Conservation (phyloP, 2,113 vertebrate species). For the Chauna torquata region DNA sequence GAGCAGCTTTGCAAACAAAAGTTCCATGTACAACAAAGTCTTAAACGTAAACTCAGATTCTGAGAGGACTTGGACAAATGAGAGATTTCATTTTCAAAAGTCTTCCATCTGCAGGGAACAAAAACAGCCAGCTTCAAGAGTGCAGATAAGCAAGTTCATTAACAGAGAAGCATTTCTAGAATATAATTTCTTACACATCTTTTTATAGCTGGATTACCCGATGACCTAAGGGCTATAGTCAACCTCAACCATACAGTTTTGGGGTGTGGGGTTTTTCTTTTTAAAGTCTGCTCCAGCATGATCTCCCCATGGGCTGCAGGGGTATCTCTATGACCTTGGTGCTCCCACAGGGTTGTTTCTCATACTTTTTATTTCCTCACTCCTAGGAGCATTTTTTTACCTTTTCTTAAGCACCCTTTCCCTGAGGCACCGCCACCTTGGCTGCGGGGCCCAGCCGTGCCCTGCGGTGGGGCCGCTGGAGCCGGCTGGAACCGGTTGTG, state of each 20-base stretch:
- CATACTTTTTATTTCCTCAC: neutral
- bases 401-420: accelerated
- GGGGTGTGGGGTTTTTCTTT: neutral
- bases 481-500: neutral
- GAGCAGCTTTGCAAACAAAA: neutral
- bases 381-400: neutral
- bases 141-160: neutral
- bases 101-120: neutral
- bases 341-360: neutral
- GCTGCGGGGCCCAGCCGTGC: accelerated
- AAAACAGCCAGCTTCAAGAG: neutral
- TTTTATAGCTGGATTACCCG: neutral
- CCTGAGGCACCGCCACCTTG: neutral
- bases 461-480: accelerated
- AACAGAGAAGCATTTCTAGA: neutral
- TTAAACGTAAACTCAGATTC: neutral
- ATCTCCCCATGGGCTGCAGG: too few species aligned
- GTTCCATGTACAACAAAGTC: neutral
- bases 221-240: neutral
- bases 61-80: neutral
- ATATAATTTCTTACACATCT: neutral
- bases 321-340: neutral
- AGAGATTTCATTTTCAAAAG: neutral
- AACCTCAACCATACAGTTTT: neutral
- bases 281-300: neutral